These are phyloP conservation scores for Gambusia affinis DNA, from an alignment of 2,113 vertebrate genomes.

Conservation along the genomic window DNA sequence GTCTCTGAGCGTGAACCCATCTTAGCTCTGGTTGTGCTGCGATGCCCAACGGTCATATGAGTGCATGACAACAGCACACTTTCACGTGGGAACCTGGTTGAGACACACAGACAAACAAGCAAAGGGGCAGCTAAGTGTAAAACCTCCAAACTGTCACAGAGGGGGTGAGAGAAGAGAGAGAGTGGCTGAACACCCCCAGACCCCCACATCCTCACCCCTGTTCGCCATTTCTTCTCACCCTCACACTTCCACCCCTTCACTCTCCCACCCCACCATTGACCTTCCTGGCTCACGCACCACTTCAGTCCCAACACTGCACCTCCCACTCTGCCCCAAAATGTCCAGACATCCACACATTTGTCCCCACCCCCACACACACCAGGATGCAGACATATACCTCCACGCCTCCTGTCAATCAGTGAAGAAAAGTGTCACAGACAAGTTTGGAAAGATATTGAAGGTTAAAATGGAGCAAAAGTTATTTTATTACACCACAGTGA, in stretches of 20 bases:
- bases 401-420: slow-evolving; percentile 76
- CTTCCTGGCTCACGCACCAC: slow-evolving; percentile 49
- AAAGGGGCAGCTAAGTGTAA: slow-evolving; percentile 78
- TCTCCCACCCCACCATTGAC: slow-evolving; percentile 49
- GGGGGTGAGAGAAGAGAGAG: slow-evolving; percentile 47
- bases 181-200: slow-evolving; percentile 28
- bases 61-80: slow-evolving; percentile 62
- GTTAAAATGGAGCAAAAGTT: slow-evolving; percentile 56
- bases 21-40: slow-evolving; percentile 54
- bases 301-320: slow-evolving; percentile 25
- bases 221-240: slow-evolving; percentile 8
- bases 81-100: slow-evolving; percentile 82
- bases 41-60: slow-evolving; percentile 70
- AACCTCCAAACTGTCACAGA: slow-evolving; percentile 80
- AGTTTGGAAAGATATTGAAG: slow-evolving; percentile 43
- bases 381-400: slow-evolving; percentile 51
- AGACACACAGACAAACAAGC: slow-evolving; percentile 71
- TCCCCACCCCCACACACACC: slow-evolving; percentile 1
- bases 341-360: slow-evolving; percentile 64
- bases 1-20: slow-evolving; percentile 49
- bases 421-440: slow-evolving; percentile 57
- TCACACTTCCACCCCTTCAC: slow-evolving; percentile 49
- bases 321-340: slow-evolving; percentile 36
- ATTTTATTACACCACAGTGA: slow-evolving; percentile 49
- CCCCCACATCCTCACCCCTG: background rate